phyloP scores from a whole-genome alignment of 2,888 invertebrate genomes.

The Venustoraphidia nigricollis region DNA sequence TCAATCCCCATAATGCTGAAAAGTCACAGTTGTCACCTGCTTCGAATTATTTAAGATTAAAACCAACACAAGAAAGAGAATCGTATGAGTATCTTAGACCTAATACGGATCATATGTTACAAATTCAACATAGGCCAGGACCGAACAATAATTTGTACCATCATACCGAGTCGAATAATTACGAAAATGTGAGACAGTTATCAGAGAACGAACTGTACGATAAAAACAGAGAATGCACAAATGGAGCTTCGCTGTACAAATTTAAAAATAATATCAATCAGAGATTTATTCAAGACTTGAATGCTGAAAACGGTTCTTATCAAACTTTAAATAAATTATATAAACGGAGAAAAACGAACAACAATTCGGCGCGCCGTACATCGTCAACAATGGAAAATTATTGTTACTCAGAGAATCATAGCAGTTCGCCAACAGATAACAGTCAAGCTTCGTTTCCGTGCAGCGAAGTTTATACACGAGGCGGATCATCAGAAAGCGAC shows the following conservation, averaged over 20 bases:
- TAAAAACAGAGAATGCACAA: conserved; percentile 8
- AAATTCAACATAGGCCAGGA: conserved; percentile 1
- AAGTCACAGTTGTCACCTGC: background rate
- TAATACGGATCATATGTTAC: background rate
- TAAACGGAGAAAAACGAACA: conserved; percentile 1
- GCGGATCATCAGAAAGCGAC: conserved; percentile 21
- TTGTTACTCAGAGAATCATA: conserved; percentile 9
- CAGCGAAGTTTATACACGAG: conserved; percentile 22
- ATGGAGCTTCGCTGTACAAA: conserved; percentile 52
- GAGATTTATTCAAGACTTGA: conserved; percentile 43
- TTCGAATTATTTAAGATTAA: too few relatives aligned
- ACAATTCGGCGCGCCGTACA: background rate
- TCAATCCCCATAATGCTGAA: background rate
- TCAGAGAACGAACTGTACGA: conserved; percentile 25
- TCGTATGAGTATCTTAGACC: background rate
- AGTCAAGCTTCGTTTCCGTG: conserved; percentile 25
- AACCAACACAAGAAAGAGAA: too few relatives aligned
- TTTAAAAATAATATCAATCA: conserved; percentile 91
- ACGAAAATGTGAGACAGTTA: conserved; percentile 19
- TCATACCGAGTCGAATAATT: conserved; percentile 12
- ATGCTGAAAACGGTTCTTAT: conserved; percentile 20
- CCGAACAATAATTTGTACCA: background rate
- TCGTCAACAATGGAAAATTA: conserved; percentile 3
- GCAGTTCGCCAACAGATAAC: conserved; percentile 9
- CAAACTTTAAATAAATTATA: conserved; percentile 3